Base-by-base conservation (phyloP, 2,888 invertebrate species). In the Agrochola litura region DNA sequence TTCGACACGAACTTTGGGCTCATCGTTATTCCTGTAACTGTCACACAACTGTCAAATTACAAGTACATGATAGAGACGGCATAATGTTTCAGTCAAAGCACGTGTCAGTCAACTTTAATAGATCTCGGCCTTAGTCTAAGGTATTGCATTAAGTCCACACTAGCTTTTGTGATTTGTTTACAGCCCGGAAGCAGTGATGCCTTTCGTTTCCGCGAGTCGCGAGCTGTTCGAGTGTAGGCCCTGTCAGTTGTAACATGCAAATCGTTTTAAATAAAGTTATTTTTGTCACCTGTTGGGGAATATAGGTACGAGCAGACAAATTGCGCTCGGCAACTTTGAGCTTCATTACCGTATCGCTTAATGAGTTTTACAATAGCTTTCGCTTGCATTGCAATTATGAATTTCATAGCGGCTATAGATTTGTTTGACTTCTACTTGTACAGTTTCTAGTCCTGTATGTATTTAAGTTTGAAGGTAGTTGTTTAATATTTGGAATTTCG, bases 271-370 rank as follows among this genome's bases (percentile, higher is more conserved):
- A 58, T 56, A 56, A 70, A 71, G 61, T 66, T 65, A 54, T 73
- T 67, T 77, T 54, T 56, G 63, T 64, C 58, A 64, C 37, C 16
- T 66, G 54, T 63, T 76, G 43, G 8, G 5, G 43, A 58, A n/a
- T 68, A 43, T 61, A n/a, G n/a, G n/a, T n/a, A 9, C 25, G 54
- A 64, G n/a, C 56, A 52, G n/a, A 22, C 43, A 74, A 78, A 75
- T 82, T 56, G 16, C n/a, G 19, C 77, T 56, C 61, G 6, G 25
- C 14, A 66, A 61, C 66, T 65, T 64, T 54, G n/a, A 49, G 54
- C 82, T 82, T 82, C 8, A 82, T 79, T 66, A 66, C 58, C 77
- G 46, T 65, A 60, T 66, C 14, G 43, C 25, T 58, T 65, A 37
- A 63, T 73, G 25, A 81, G 25, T 82, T 82, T 46, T 60, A 76